Evolutionary conservation across 2,113 vertebrate genomes (phyloP), one percentile per base, ranked within the genome.

Genomic region (Menura novaehollandiae): DNA sequence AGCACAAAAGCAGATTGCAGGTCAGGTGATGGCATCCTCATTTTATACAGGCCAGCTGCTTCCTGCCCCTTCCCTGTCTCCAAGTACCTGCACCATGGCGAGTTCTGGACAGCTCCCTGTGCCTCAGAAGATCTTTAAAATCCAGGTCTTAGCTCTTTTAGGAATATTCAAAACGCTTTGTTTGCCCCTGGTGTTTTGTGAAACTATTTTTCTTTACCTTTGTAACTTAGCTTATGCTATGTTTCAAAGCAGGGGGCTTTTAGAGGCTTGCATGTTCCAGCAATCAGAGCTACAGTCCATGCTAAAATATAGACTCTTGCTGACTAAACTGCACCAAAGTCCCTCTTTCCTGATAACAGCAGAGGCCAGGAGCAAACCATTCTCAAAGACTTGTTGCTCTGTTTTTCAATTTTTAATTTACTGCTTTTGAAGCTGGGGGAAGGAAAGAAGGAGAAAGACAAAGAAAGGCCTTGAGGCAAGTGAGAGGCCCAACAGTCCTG

Each of bases 191-290:
- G 22, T 3, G 44, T 68, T 90, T 96, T 81, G 46, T 90, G 95
- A 96, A 95, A 88, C 76, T 96, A 37, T 71, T 62, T 97, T 96
- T 90, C 62, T 94, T 95, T 95, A 89, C 72, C 86, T 95, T 87
- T 84, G 33, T 90, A 88, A 59, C 15, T 30, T 58, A 59, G 12
- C n/a, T 93, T 76, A 84, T 82, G 56, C 74, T 80, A 9, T 47
- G 12, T 68, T 49, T 55, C 41, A 47, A 68, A 83, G 62, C 47
- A 83, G 47, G 26, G 60, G 21, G 12, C 19, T 90, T 84, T 59
- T 91, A 87, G n/a, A 88, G 82, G 44, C 74, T 96, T 92, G 85
- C 46, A 30, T 63, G 63, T 94, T 96, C 19, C 76, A 88, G 79
- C 51, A 56, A 4, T 37, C 17, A 53, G 41, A 80, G 41, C 26